phyloP scores from a whole-genome alignment of 2,113 vertebrate genomes.

The Girardinichthys multiradiatus region DNA sequence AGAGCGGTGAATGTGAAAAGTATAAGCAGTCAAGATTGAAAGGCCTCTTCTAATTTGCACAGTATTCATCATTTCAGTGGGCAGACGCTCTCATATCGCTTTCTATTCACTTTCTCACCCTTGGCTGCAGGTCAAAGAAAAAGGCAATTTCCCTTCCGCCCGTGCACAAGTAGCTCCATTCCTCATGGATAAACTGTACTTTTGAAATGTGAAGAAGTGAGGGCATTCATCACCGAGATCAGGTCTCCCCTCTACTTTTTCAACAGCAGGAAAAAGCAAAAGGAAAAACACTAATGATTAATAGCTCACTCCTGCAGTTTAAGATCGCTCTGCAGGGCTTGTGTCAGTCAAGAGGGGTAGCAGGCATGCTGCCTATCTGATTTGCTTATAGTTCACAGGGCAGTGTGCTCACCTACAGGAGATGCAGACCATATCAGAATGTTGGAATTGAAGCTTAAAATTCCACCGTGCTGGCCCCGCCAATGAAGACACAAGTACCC shows the following conservation, averaged over 20 bases:
- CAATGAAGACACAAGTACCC: slow-evolving; percentile 59
- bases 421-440: slow-evolving; percentile 55
- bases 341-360: slow-evolving; percentile 58
- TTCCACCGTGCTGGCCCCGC: slow-evolving; percentile 62
- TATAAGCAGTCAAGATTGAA: slow-evolving; percentile 57
- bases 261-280: slow-evolving; percentile 40
- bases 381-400: slow-evolving; percentile 67
- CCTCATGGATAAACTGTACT: slow-evolving; percentile 76
- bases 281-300: slow-evolving; percentile 58
- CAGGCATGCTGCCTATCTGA: slow-evolving; percentile 60
- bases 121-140: slow-evolving; percentile 69
- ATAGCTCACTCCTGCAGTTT: slow-evolving; percentile 68
- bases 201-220: slow-evolving; percentile 65
- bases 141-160: slow-evolving; percentile 72
- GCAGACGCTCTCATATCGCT: slow-evolving; percentile 63
- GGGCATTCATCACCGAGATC: slow-evolving; percentile 72
- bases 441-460: slow-evolving; percentile 61
- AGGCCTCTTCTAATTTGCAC: slow-evolving; percentile 66
- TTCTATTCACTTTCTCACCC: slow-evolving; percentile 68
- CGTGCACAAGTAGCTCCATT: slow-evolving; percentile 63
- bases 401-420: slow-evolving; percentile 54
- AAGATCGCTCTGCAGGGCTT: slow-evolving; percentile 49
- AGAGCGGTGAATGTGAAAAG: slow-evolving; percentile 25
- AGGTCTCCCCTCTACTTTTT: slow-evolving; percentile 17
- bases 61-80: slow-evolving; percentile 68